Base-by-base conservation (phyloP, 35 echinoderm and acorn worm species). In the Ophioderma brevispina region DNA sequence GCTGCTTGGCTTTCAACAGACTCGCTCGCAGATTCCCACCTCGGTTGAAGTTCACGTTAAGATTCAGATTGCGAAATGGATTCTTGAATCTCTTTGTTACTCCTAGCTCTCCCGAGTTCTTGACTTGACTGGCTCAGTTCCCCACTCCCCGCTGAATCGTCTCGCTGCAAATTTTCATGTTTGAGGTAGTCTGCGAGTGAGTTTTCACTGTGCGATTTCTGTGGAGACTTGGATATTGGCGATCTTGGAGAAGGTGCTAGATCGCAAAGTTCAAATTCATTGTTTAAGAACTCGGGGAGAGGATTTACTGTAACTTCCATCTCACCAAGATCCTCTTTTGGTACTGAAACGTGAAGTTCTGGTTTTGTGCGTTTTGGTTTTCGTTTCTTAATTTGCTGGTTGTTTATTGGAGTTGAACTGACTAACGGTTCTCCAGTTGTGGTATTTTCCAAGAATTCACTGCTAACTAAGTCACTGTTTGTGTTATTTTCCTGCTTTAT, bases 131-230 rank as follows among this genome's bases (percentile, higher is more conserved):
- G 49, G 91, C 91, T 0, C 85, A 92, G 63, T 40, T 38, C n/a
- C 84, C 82, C 0, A 77, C 81, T 21, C 40, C 38, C 32, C 89
- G 59, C 81, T 92, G 77, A 37, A 39, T 80, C 55, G 64, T 80
- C 77, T 87, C 76, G 0, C 70, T 89, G 18, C 82, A 79, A 38
- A 42, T 88, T 55, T 23, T 84, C 76, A 56, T 99, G 78, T 52
- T 55, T 95, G 37, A 95, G 81, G 42, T 81, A 91, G 32, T 91
- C 88, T 28, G 88, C 75, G 1, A 99, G 88, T 15, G 94, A 89
- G 83, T 99, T 99, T 49, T 99, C 97, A 55, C 97, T 99, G 80
- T 99, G 97, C 23, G 97, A 95, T 59, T 95, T 95, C 21, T 92
- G 40, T 1, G 94, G 90, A 1, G 85, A 85, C 77, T 83, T 79